Percentiles rank a stretch among this genome's conserved stretches.
phyloP scores from a whole-genome alignment of 2,888 invertebrate genomes.

The Catocala nupta region DNA sequence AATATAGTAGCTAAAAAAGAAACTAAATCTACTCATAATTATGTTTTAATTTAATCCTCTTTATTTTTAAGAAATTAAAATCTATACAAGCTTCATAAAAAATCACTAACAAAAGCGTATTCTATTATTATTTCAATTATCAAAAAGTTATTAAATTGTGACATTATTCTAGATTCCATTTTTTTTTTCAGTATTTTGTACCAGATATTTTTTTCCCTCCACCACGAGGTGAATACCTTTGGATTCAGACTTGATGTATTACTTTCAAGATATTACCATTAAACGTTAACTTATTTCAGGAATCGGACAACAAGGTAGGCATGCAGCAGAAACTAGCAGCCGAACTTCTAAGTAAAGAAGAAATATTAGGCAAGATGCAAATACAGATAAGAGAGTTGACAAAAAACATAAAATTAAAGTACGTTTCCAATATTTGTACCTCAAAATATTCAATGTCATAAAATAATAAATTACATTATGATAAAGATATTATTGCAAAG shows the following conservation, averaged over 20 bases:
- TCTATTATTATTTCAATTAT: too few relatives aligned
- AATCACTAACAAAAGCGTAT: too few relatives aligned
- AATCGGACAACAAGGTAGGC: conserved; percentile 77
- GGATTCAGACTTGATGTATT: conserved; percentile 9
- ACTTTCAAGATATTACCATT: not conserved
- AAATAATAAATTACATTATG: not conserved
- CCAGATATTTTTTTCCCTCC: conserved; percentile 68
- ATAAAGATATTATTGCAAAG: not conserved
- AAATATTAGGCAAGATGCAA: conserved; percentile 79
- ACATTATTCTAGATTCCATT: conserved; percentile 41
- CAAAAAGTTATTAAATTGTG: not conserved
- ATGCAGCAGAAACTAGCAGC: conserved; percentile 83
- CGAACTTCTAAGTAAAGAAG: conserved; percentile 81
- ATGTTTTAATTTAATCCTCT: too few relatives aligned
- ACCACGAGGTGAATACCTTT: conserved; percentile 58
- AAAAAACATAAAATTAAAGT: conserved; percentile 81
- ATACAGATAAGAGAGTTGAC: conserved; percentile 76
- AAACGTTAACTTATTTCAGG: conserved; percentile 59
- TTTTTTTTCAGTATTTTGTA: conserved; percentile 75
- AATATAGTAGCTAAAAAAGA: too few relatives aligned
- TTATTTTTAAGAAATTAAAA: too few relatives aligned
- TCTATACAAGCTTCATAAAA: too few relatives aligned
- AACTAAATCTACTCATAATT: too few relatives aligned
- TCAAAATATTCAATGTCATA: conserved; percentile 1
- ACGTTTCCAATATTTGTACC: conserved; percentile 37